Percentiles rank a stretch among this genome's conserved stretches.
Evolutionary conservation across 53 echinoderm and acorn worm species (phyloP).

Genomic region (Patiria pectinifera): DNA sequence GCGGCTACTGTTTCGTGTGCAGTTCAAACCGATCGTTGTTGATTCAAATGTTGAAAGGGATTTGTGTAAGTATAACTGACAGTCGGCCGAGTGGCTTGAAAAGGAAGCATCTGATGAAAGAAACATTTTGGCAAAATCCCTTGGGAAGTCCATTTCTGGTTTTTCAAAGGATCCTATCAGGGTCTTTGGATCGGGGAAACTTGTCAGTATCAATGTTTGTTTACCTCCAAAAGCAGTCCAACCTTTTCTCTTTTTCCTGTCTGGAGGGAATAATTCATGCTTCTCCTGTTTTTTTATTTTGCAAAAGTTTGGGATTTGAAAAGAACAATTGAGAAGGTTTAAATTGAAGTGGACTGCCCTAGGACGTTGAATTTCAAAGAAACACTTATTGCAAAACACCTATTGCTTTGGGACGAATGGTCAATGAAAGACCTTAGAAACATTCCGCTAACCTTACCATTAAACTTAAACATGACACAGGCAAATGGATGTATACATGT

Average conservation of each 20-base stretch:
- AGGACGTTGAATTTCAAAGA: neutral
- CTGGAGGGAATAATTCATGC: neutral
- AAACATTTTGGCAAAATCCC: slow-evolving; percentile 42
- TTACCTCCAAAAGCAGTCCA: slow-evolving; percentile 46
- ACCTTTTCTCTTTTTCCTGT: neutral
- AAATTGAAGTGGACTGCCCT: neutral
- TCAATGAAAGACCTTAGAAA: too few relatives aligned
- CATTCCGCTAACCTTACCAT: too few relatives aligned
- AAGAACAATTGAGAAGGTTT: neutral
- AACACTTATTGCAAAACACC: too few relatives aligned
- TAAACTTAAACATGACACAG: too few relatives aligned
- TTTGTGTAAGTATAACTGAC: slow-evolving; percentile 58
- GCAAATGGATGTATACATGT: too few relatives aligned
- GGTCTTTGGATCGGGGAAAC: slow-evolving; percentile 3
- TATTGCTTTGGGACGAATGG: too few relatives aligned
- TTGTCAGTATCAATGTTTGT: slow-evolving; percentile 63
- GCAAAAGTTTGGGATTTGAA: neutral
- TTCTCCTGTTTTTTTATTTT: neutral
- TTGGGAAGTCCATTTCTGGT: slow-evolving; percentile 14
- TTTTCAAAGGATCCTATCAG: slow-evolving; percentile 1
- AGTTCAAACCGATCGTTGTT: slow-evolving; percentile 5
- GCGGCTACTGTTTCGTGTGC: neutral
- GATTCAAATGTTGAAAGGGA: slow-evolving; percentile 36
- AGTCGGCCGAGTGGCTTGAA: neutral
- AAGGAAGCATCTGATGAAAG: slow-evolving; percentile 26